Conservation (phyloP, 1,140 invertebrate species). For the Drosophila takahashii region DNA sequence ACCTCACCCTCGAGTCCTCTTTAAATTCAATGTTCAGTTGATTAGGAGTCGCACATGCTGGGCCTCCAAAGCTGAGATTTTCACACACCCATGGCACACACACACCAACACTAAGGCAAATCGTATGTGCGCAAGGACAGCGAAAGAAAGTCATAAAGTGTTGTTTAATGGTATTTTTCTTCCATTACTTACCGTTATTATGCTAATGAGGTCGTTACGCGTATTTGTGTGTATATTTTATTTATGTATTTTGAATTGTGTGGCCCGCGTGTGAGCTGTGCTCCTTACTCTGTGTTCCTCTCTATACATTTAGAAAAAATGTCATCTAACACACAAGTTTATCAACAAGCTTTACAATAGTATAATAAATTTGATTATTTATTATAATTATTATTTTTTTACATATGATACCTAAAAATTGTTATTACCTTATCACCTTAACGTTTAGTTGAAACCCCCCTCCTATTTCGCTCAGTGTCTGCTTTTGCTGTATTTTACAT, state of each 20-base stretch:
- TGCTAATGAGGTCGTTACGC: constrained; percentile 84
- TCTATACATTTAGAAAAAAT: too few relatives aligned
- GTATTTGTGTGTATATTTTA: constrained; percentile 82
- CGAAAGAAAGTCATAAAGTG: constrained; percentile 81
- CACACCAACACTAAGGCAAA: constrained; percentile 46
- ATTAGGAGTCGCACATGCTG: constrained; percentile 44
- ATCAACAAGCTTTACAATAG: too few relatives aligned
- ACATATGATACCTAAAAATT: too few relatives aligned
- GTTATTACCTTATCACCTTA: too few relatives aligned
- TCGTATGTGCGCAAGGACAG: constrained; percentile 17
- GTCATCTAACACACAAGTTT: too few relatives aligned
- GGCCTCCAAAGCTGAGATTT: constrained; percentile 39
- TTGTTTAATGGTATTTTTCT: constrained; percentile 84
- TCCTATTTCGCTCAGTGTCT: constrained; percentile 11
- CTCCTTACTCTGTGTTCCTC: too few relatives aligned
- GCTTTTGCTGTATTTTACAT: constrained; percentile 14
- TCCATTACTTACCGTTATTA: constrained; percentile 84
- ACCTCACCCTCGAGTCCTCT: neutral
- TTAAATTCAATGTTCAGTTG: constrained; percentile 58
- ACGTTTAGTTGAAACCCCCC: neutral
- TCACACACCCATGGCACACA: constrained; percentile 28
- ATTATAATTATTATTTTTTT: too few relatives aligned
- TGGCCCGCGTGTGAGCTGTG: constrained; percentile 37
- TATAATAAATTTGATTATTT: too few relatives aligned
- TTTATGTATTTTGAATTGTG: constrained; percentile 77